These are phyloP conservation scores for Drosophila greeni DNA, from an alignment of 2,888 invertebrate genomes.

Conservation along the genomic window DNA sequence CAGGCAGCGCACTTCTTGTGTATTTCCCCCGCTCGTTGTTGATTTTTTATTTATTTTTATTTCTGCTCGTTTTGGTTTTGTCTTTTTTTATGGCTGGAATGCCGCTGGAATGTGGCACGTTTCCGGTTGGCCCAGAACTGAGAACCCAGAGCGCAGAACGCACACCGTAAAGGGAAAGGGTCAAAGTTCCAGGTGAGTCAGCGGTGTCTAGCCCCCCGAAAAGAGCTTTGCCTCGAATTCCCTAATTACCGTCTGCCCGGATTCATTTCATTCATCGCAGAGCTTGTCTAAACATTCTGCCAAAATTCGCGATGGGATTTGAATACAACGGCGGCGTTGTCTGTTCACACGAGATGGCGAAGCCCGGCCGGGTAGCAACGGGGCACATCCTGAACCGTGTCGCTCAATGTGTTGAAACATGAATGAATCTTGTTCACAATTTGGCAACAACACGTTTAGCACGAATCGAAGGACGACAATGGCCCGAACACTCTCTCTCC, in stretches of 20 bases:
- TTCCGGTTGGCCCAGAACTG: constrained; percentile 56
- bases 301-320: constrained; percentile 26
- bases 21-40: constrained; percentile 12
- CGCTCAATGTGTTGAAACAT: constrained; percentile 75
- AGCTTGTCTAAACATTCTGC: constrained; percentile 6
- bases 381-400: constrained; percentile 45
- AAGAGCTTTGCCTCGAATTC: constrained; percentile 34
- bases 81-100: constrained; percentile 60
- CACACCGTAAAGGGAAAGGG: not conserved
- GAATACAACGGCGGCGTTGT: constrained; percentile 41
- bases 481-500: constrained; percentile 7
- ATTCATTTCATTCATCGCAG: constrained; percentile 58
- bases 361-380: constrained; percentile 1
- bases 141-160: not conserved
- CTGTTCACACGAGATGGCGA: constrained; percentile 52
- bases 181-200: constrained; percentile 47
- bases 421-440: constrained; percentile 77
- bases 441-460: constrained; percentile 75
- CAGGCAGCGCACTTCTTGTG: constrained; percentile 31
- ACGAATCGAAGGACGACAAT: constrained; percentile 65
- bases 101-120: constrained; percentile 58
- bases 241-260: constrained; percentile 61
- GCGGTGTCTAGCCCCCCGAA: constrained; percentile 3
- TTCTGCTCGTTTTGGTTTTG: constrained; percentile 45
- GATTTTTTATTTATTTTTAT: constrained; percentile 15